Evolutionary conservation across 2,113 vertebrate genomes (phyloP).

Genomic region (Thryonomys swinderianus): DNA sequence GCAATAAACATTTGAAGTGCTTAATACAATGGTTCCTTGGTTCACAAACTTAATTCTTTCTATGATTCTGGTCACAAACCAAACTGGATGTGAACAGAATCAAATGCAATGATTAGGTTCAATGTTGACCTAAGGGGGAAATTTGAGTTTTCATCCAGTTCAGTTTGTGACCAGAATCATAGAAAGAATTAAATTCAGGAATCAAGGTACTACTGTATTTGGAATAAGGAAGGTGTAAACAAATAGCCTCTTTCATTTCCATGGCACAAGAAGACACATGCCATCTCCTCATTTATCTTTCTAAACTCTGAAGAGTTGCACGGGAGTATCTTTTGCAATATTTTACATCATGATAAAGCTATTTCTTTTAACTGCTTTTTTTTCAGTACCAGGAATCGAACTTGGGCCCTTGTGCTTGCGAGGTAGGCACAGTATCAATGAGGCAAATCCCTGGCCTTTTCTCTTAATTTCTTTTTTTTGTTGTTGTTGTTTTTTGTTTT

Average conservation of each 20-base stretch:
- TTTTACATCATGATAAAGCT: background rate
- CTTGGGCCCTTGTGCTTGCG: no score
- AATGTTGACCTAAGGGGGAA: background rate
- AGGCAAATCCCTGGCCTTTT: no score
- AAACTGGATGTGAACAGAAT: background rate
- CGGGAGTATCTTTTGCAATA: background rate
- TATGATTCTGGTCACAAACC: background rate
- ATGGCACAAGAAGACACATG: background rate
- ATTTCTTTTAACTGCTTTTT: no score
- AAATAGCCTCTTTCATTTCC: background rate
- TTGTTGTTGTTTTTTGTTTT: no score
- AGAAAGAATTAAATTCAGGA: background rate
- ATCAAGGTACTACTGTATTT: background rate
- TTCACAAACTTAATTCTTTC: background rate
- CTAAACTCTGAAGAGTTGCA: background rate
- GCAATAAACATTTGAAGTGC: background rate
- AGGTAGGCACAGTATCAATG: no score
- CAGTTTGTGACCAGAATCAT: background rate
- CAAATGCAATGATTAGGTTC: background rate
- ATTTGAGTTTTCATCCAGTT: background rate
- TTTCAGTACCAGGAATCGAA: no score
- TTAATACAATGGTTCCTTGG: background rate
- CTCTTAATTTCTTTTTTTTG: no score
- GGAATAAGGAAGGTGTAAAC: background rate
- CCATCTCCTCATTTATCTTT: background rate